Percentiles rank a stretch among this genome's conserved stretches.
These are phyloP conservation scores for Oryzias celebensis DNA, from an alignment of 2,113 vertebrate species.

Conservation along the genomic window DNA sequence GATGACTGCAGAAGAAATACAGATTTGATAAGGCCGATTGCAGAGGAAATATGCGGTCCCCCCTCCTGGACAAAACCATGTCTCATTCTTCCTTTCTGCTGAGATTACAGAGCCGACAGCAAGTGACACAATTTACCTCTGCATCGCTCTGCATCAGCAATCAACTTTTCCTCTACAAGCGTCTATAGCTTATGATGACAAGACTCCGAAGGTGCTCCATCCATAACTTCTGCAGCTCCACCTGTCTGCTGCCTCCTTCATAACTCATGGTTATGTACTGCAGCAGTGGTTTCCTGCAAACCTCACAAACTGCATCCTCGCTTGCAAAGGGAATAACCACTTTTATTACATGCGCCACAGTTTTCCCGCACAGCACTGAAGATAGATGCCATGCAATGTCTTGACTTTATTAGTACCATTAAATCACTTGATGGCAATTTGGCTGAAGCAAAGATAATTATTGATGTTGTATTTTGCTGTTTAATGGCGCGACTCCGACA, in stretches of 20 bases:
- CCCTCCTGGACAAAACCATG: conserved; percentile 25
- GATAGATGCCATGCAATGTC: conserved; percentile 39
- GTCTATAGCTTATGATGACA: conserved; percentile 43
- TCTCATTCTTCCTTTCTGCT: conserved; percentile 38
- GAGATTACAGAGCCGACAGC: conserved; percentile 45
- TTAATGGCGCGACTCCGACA: conserved; percentile 38
- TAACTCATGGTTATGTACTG: conserved; percentile 60
- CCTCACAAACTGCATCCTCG: conserved; percentile 42
- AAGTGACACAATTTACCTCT: conserved; percentile 31
- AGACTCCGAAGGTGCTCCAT: conserved; percentile 41
- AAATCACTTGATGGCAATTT: conserved; percentile 49
- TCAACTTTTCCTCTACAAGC: conserved; percentile 6
- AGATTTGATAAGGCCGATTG: conserved; percentile 51
- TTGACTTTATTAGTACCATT: conserved; percentile 42
- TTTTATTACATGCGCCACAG: conserved; percentile 38
- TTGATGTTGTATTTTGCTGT: conserved; percentile 38
- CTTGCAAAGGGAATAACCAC: conserved; percentile 40
- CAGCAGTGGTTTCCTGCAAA: conserved; percentile 37
- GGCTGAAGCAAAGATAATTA: conserved; percentile 47
- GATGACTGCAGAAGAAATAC: conserved; percentile 47
- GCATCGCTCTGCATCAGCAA: conserved; percentile 8
- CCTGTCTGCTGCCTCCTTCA: conserved; percentile 38
- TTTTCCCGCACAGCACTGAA: conserved; percentile 15
- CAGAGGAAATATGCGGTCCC: conserved; percentile 48
- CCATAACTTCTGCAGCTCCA: conserved; percentile 32